A percentile compares a stretch with the other conserved stretches of the same genome.
phyloP scores from a whole-genome alignment of 2,113 vertebrate species.

The Nothoprocta pentlandii region DNA sequence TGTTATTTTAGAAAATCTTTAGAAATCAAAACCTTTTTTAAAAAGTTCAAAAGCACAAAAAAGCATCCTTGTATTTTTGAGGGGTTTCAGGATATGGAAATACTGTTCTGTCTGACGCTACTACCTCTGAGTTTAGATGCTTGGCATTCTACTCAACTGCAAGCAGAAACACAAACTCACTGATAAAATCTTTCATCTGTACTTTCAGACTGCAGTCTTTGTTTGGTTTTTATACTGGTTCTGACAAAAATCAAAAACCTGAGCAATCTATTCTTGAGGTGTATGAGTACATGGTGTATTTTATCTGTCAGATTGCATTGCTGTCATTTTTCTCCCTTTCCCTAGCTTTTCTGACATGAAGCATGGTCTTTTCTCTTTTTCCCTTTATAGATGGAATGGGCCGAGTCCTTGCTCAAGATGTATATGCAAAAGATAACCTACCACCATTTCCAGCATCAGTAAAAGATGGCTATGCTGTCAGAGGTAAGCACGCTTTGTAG shows the following conservation, averaged over 20 bases:
- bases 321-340: background rate
- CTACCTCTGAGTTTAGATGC: background rate
- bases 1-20: background rate
- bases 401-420: constrained; percentile 98
- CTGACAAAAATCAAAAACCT: background rate
- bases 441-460: constrained; percentile 98
- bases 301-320: background rate
- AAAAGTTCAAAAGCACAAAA: background rate
- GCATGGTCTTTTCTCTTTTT: background rate
- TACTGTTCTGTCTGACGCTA: background rate
- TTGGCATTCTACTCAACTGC: background rate
- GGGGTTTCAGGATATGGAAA: background rate
- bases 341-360: background rate
- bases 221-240: background rate
- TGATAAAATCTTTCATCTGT: constrained; percentile 12
- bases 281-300: background rate
- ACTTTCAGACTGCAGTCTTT: background rate
- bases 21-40: background rate
- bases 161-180: background rate
- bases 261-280: background rate
- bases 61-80: background rate
- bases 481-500: constrained; percentile 83
- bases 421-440: constrained; percentile 99
- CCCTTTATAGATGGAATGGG: constrained; percentile 93
- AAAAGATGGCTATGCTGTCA: constrained; percentile 98